These are phyloP conservation scores for Poecile atricapillus DNA, from an alignment of 2,113 vertebrate genomes.

Conservation along the genomic window DNA sequence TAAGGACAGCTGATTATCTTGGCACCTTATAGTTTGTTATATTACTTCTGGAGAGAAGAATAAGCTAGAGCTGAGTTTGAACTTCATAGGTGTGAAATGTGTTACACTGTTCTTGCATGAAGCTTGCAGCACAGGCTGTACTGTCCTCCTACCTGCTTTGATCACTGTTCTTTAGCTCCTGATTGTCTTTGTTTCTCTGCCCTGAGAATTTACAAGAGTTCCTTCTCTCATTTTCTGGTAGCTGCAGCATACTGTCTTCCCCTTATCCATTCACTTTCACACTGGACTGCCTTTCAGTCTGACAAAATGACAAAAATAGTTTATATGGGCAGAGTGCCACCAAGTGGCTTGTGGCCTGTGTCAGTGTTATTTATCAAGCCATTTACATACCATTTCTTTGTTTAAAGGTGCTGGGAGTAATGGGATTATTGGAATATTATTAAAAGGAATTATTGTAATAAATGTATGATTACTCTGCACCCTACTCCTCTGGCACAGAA, in stretches of 20 bases:
- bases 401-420: not conserved
- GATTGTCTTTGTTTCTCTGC: not conserved
- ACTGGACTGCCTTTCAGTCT: not conserved
- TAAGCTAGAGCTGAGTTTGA: not conserved
- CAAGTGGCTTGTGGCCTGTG: not conserved
- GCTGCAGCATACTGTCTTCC: not conserved
- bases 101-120: not conserved
- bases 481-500: not conserved
- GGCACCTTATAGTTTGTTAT: not conserved
- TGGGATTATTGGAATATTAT: not conserved
- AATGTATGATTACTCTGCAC: not conserved
- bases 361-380: not conserved
- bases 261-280: not conserved
- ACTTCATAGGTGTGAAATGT: not conserved
- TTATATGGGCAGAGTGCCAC: not conserved
- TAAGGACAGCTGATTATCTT: not conserved
- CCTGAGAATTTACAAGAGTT: not conserved
- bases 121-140: not conserved
- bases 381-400: not conserved
- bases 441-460: not conserved
- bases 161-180: not conserved
- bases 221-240: not conserved
- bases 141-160: not conserved
- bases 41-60: not conserved
- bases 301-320: not conserved